A percentile compares a stretch with the other conserved stretches of the same genome.
These are phyloP conservation scores for Drosophila algonquin DNA, from an alignment of 2,888 invertebrate species.

Conservation along the genomic window DNA sequence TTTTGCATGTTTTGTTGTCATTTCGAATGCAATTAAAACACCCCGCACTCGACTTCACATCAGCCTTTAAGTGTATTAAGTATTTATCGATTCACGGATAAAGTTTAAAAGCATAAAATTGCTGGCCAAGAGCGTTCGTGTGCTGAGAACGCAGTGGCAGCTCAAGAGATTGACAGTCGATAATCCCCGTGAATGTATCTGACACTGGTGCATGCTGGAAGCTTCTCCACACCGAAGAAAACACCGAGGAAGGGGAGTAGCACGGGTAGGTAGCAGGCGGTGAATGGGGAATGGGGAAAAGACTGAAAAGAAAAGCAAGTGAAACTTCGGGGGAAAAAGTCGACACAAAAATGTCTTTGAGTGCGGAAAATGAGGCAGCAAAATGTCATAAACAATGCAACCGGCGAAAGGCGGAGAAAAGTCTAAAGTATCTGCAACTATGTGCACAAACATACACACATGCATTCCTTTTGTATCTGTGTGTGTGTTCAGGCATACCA, in stretches of 20 bases:
- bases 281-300: neutral
- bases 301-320: constrained; percentile 70
- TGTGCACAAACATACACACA: constrained; percentile 22
- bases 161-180: neutral
- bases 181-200: constrained; percentile 14
- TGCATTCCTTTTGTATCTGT: constrained; percentile 18
- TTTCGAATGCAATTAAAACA: too few species aligned
- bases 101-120: too few species aligned
- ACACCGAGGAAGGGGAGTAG: constrained; percentile 11
- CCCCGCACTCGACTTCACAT: too few species aligned
- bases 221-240: constrained; percentile 51
- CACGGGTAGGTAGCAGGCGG: neutral
- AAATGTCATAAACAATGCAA: constrained; percentile 78
- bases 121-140: too few species aligned
- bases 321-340: constrained; percentile 77
- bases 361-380: constrained; percentile 74
- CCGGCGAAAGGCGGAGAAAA: constrained; percentile 74
- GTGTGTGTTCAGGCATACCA: neutral
- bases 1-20: too few species aligned
- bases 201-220: constrained; percentile 3
- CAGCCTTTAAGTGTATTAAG: too few species aligned
- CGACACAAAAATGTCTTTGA: constrained; percentile 74
- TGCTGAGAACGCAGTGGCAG: neutral
- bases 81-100: neutral
- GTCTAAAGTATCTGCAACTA: constrained; percentile 43